Conservation (phyloP, 2,113 vertebrate species). For the Gasterosteus nipponicus region DNA sequence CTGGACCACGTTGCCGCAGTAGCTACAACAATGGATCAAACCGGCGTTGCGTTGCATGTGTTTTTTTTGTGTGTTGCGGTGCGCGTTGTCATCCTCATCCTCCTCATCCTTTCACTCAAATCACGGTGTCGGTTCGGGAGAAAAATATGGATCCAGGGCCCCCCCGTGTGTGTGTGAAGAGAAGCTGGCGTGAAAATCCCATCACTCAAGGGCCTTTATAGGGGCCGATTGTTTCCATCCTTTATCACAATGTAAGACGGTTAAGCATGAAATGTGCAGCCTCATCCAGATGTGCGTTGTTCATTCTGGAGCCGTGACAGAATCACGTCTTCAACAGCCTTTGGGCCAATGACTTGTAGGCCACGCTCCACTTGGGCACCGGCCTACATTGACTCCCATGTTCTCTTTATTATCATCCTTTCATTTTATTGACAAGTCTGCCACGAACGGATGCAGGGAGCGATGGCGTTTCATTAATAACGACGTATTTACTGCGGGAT, state of each 20-base stretch:
- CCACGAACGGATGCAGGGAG: not conserved
- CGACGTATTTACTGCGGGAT: not conserved
- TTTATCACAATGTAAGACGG: not conserved
- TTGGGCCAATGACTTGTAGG: constrained; percentile 48
- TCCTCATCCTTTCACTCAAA: not conserved
- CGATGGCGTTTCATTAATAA: not conserved
- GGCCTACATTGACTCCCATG: constrained; percentile 38
- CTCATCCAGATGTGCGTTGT: constrained; percentile 33
- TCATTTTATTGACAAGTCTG: constrained; percentile 18
- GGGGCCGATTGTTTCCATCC: not conserved
- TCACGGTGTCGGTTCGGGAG: constrained; percentile 9
- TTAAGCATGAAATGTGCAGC: not conserved
- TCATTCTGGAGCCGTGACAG: constrained; percentile 19
- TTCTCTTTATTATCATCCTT: not conserved
- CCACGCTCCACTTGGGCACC: constrained; percentile 49
- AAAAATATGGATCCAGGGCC: not conserved
- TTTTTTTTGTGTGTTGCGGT: constrained; percentile 32
- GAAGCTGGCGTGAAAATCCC: not conserved
- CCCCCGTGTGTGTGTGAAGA: not conserved
- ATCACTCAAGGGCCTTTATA: not conserved
- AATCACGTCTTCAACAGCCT: constrained; percentile 28
- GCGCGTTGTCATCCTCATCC: constrained; percentile 41
- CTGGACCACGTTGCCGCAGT: constrained; percentile 72
- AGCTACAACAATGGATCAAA: constrained; percentile 76
- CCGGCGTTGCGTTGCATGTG: constrained; percentile 57